Evolutionary conservation across 2,888 invertebrate species (phyloP).

Genomic region (Ochropleura leucogaster): DNA sequence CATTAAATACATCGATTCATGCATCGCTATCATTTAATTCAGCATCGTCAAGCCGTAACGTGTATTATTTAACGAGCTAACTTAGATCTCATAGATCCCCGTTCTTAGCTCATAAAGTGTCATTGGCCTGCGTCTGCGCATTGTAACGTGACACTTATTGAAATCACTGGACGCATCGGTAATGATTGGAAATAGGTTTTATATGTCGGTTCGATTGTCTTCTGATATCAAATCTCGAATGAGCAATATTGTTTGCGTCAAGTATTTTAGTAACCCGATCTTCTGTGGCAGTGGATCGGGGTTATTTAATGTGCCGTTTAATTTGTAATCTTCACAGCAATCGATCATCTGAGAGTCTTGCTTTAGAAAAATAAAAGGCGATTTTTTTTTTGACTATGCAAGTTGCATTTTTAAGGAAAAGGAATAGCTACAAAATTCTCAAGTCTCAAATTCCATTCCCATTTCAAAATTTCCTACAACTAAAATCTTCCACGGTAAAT

Average conservation of each 20-base stretch:
- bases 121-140: conserved; percentile 44
- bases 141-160: conserved; percentile 59
- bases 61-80: conserved; percentile 57
- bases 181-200: conserved; percentile 52
- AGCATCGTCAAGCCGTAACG: conserved; percentile 45
- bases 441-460: no score
- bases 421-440: no score
- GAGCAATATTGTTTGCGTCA: conserved; percentile 39
- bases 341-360: background rate
- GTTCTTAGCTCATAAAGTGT: conserved; percentile 55
- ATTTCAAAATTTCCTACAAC: background rate
- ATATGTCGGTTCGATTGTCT: conserved; percentile 40
- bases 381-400: no score
- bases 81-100: conserved; percentile 51
- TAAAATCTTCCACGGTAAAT: conserved; percentile 24
- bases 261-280: conserved; percentile 6
- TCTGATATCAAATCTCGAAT: conserved; percentile 31
- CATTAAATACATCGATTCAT: conserved; percentile 46
- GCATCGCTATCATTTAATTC: conserved; percentile 57
- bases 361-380: no score
- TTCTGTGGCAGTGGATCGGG: background rate
- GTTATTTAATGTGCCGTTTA: background rate
- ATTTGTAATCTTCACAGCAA: background rate
- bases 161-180: conserved; percentile 55
- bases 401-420: no score